phyloP scores from a whole-genome alignment of 2,888 invertebrate genomes.

The Parnassius orleans region DNA sequence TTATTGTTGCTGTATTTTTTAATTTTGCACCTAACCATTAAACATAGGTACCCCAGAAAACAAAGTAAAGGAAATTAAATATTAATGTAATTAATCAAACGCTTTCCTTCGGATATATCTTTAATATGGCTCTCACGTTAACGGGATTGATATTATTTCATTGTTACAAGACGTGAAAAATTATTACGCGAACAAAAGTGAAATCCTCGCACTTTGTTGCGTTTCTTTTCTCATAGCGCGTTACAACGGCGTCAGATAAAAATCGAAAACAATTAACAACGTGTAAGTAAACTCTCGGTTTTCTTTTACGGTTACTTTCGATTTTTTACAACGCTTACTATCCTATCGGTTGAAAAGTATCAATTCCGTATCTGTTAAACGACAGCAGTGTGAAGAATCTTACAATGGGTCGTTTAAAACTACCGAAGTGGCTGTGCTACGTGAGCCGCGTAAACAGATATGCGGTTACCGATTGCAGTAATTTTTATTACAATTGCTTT shows the following conservation, averaged over 20 bases:
- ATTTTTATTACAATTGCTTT: neutral
- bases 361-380: conserved; percentile 1
- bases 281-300: conserved; percentile 25
- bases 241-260: conserved; percentile 21
- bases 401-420: conserved; percentile 12
- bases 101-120: too few species aligned
- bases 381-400: conserved; percentile 13
- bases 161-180: neutral
- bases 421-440: neutral
- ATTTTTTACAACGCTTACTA: conserved; percentile 8
- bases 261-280: conserved; percentile 24
- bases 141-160: neutral
- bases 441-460: neutral
- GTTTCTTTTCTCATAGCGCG: conserved; percentile 15
- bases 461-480: neutral
- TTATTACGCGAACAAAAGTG: conserved; percentile 20
- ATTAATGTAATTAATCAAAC: too few species aligned
- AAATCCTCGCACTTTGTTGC: conserved; percentile 6
- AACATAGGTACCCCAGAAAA: too few species aligned
- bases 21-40: too few species aligned
- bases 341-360: conserved; percentile 12
- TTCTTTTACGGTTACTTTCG: conserved; percentile 34
- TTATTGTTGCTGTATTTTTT: too few species aligned
- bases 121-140: neutral
- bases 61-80: too few species aligned